Percentiles rank a stretch among this genome's conserved stretches.
phyloP scores from a whole-genome alignment of 2,797 vertebrate species.

The Poeciliopsis paucimaculata region DNA sequence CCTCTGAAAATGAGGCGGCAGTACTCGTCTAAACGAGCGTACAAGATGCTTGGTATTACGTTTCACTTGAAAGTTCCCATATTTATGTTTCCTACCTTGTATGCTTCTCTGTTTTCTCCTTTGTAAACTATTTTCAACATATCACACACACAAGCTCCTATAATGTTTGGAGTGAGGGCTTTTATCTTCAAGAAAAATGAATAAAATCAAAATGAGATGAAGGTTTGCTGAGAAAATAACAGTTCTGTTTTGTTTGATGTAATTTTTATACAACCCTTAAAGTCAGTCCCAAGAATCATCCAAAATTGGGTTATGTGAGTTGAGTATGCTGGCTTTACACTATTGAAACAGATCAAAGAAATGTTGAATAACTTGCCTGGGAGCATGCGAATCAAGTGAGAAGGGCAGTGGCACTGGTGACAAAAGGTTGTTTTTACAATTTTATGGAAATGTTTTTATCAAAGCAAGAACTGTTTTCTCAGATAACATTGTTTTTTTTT shows the following conservation, averaged over 20 bases:
- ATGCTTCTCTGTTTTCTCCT: background rate
- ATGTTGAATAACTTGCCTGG: background rate
- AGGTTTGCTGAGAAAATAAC: background rate
- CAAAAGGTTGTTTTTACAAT: background rate
- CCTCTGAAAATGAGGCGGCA: constrained; percentile 86
- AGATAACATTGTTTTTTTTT: background rate
- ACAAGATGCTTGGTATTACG: constrained; percentile 82
- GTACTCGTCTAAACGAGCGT: constrained; percentile 82
- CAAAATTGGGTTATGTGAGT: background rate
- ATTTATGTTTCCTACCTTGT: background rate
- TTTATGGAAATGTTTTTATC: background rate
- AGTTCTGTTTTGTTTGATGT: background rate
- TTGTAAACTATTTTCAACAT: background rate
- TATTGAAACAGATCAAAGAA: background rate
- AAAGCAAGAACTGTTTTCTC: background rate
- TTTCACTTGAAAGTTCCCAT: background rate
- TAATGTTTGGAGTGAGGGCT: background rate
- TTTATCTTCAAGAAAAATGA: background rate
- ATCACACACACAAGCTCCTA: background rate
- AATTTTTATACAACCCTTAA: background rate
- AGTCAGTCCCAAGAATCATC: background rate
- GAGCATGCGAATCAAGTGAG: background rate
- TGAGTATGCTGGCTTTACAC: background rate
- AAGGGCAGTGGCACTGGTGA: background rate
- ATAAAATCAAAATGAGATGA: background rate